Conservation (phyloP, 2,888 invertebrate genomes). For the Troides oblongomaculatus region DNA sequence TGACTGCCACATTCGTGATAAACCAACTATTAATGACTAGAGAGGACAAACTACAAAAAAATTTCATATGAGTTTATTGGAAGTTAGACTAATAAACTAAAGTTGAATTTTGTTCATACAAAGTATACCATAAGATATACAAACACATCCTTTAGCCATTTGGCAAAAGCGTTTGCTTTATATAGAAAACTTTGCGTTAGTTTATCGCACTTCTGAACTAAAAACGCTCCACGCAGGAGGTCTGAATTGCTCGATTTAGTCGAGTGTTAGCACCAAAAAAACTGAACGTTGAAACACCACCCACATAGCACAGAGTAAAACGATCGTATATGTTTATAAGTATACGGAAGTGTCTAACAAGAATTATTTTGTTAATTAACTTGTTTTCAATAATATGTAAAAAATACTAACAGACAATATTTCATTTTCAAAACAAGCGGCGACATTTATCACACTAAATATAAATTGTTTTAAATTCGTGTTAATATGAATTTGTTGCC, state of each 20-base stretch:
- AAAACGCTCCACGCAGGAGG: slow-evolving; percentile 60
- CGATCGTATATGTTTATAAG: slow-evolving; percentile 6
- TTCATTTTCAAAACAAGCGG: too few relatives aligned
- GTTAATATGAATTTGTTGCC: neutral
- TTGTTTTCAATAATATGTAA: too few relatives aligned
- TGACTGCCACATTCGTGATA: too few relatives aligned
- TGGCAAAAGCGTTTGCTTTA: neutral
- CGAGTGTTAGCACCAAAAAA: slow-evolving; percentile 57
- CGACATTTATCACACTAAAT: too few relatives aligned
- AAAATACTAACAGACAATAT: too few relatives aligned
- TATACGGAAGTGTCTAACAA: slow-evolving; percentile 1
- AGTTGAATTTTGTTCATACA: neutral
- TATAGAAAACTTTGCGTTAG: slow-evolving; percentile 1
- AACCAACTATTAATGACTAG: too few relatives aligned
- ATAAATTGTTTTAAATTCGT: neutral
- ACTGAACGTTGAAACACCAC: slow-evolving; percentile 51
- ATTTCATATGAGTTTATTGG: neutral
- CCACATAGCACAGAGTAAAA: slow-evolving; percentile 49
- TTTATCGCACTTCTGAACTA: slow-evolving; percentile 14
- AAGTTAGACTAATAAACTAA: neutral
- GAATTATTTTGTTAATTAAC: neutral
- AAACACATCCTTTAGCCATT: neutral
- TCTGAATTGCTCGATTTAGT: slow-evolving; percentile 55
- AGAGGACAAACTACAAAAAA: too few relatives aligned
- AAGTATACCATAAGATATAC: neutral